These are phyloP conservation scores for Atopsyche davidsoni DNA, from an alignment of 1,140 invertebrate genomes.

Conservation along the genomic window DNA sequence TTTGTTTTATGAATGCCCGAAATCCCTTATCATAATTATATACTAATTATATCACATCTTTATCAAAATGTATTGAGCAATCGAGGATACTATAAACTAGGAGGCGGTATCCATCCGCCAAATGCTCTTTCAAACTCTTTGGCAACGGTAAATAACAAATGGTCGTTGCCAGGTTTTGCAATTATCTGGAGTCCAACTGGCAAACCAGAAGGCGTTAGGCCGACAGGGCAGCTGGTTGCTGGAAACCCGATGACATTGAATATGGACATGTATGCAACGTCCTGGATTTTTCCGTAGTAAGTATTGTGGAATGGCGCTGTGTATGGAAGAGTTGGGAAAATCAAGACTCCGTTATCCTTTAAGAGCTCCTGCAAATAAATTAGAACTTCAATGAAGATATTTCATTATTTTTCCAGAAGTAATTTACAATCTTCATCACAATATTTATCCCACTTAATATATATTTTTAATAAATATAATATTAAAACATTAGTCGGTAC, in stretches of 20 bases:
- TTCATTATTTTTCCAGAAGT: background rate
- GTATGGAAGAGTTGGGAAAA: constrained; percentile 75
- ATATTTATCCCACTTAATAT: background rate
- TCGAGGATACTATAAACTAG: constrained; percentile 3
- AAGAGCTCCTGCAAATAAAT: constrained; percentile 56
- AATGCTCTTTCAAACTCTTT: constrained; percentile 76
- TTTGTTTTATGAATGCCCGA: no score
- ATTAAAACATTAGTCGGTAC: background rate
- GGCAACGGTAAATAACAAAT: constrained; percentile 72
- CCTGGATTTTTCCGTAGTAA: constrained; percentile 63
- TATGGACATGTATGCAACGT: constrained; percentile 72
- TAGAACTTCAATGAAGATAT: background rate
- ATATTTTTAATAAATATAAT: constrained; percentile 1
- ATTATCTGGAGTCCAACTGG: constrained; percentile 71
- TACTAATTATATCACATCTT: no score
- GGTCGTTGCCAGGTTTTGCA: constrained; percentile 63
- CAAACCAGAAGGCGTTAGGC: constrained; percentile 64
- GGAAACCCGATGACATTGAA: constrained; percentile 81
- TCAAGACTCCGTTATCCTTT: constrained; percentile 68
- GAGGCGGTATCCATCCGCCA: constrained; percentile 74
- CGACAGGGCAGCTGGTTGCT: constrained; percentile 73
- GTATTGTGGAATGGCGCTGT: constrained; percentile 72
- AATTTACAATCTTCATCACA: background rate
- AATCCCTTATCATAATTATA: no score
- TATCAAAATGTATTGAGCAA: no score